Percentiles rank a stretch among this genome's conserved stretches.
These are phyloP conservation scores for Meganola albula DNA, from an alignment of 2,888 invertebrate species.

Conservation along the genomic window DNA sequence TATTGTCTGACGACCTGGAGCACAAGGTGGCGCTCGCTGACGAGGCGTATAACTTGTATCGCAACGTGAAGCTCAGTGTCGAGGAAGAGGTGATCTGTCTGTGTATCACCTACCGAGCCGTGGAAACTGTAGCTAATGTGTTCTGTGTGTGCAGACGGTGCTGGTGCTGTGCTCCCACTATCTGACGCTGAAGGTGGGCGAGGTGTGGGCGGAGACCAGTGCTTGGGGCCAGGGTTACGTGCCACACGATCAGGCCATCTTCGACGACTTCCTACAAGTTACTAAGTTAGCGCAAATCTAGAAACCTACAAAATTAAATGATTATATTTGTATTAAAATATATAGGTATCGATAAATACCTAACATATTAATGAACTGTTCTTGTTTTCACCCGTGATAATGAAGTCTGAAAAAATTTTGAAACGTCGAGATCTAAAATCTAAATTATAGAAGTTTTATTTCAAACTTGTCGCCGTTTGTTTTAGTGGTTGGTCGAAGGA, in stretches of 20 bases:
- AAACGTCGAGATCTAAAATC: too few relatives aligned
- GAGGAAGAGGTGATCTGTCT: constrained; percentile 69
- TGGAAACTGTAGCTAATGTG: background rate
- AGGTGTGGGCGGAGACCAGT: constrained; percentile 52
- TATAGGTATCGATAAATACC: too few relatives aligned
- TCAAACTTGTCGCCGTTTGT: constrained; percentile 8
- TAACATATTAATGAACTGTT: too few relatives aligned
- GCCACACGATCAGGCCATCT: constrained; percentile 33
- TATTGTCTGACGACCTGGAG: constrained; percentile 56
- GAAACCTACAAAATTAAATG: too few relatives aligned
- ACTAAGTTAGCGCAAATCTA: too few relatives aligned
- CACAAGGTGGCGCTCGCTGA: constrained; percentile 51
- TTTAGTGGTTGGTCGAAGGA: constrained; percentile 59
- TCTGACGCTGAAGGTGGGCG: constrained; percentile 51
- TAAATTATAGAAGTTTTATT: too few relatives aligned
- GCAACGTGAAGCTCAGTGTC: constrained; percentile 44
- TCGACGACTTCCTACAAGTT: constrained; percentile 51
- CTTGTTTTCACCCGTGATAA: too few relatives aligned
- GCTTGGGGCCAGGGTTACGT: constrained; percentile 26
- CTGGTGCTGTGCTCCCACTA: constrained; percentile 56
- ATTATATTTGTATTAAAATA: too few relatives aligned
- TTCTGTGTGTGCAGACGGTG: constrained; percentile 33
- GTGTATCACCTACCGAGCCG: too few relatives aligned
- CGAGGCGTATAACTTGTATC: constrained; percentile 59
- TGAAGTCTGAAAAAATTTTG: too few relatives aligned